phyloP scores from a whole-genome alignment of 1,140 invertebrate species.

The Drosophila erecta region DNA sequence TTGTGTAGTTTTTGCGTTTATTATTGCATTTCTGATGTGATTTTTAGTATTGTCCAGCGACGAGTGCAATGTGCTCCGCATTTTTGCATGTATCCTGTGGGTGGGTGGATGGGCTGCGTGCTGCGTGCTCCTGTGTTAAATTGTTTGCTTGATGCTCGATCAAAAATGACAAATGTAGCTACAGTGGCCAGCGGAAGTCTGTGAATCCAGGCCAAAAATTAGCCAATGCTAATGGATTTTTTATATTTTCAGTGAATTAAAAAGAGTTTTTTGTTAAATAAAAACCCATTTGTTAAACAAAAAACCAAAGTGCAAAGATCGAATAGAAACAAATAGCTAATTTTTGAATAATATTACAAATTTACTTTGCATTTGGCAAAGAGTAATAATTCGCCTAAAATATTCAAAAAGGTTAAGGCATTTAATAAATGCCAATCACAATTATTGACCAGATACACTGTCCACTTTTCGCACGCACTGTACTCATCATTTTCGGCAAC shows the following conservation, averaged over 20 bases:
- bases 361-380: background rate
- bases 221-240: background rate
- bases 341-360: background rate
- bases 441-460: background rate
- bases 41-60: constrained; percentile 83
- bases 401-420: background rate
- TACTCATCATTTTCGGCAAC: constrained; percentile 46
- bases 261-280: background rate
- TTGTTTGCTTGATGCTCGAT: constrained; percentile 83
- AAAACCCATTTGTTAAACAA: no score
- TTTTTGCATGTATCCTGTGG: constrained; percentile 71
- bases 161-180: constrained; percentile 82
- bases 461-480: constrained; percentile 36
- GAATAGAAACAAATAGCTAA: no score
- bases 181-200: constrained; percentile 51
- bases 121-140: constrained; percentile 63
- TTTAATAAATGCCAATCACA: background rate
- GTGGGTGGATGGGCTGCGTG: constrained; percentile 2
- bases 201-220: constrained; percentile 8
- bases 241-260: no score
- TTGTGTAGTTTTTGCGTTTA: constrained; percentile 82
- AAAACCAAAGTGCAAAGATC: no score
- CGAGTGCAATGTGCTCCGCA: constrained; percentile 79
- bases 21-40: constrained; percentile 83
- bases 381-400: no score